Conservation (phyloP, 2,888 invertebrate species). For the Craniophora ligustri region DNA sequence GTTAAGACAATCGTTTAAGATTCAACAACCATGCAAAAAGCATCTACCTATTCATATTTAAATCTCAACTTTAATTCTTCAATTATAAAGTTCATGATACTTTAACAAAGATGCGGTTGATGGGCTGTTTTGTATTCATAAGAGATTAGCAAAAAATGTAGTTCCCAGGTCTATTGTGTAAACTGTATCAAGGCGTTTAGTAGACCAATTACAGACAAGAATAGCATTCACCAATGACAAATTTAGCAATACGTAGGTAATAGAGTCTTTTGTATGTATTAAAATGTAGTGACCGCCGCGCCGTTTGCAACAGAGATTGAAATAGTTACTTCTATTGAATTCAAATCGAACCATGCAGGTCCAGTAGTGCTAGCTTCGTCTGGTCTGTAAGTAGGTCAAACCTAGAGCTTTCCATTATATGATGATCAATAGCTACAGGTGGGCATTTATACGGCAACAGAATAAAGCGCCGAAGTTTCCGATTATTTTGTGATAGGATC, state of each 20-base stretch:
- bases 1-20: slow-evolving; percentile 42
- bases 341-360: background rate
- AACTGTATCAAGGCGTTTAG: slow-evolving; percentile 58
- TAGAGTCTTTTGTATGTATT: slow-evolving; percentile 20
- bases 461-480: too few species aligned
- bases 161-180: slow-evolving; percentile 59
- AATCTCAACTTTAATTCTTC: slow-evolving; percentile 11
- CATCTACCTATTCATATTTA: background rate
- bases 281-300: slow-evolving; percentile 1
- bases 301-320: background rate
- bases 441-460: too few species aligned
- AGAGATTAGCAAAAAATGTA: slow-evolving; percentile 50
- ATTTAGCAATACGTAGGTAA: slow-evolving; percentile 46
- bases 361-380: background rate
- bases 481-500: too few species aligned
- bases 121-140: slow-evolving; percentile 17
- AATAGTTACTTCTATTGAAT: background rate
- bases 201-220: slow-evolving; percentile 54
- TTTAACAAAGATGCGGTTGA: background rate
- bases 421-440: too few species aligned
- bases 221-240: slow-evolving; percentile 48
- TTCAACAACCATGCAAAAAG: slow-evolving; percentile 9
- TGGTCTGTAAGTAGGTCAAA: background rate
- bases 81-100: slow-evolving; percentile 2
- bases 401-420: too few species aligned